Percentiles rank a stretch among this genome's conserved stretches.
Evolutionary conservation across 92 coral and sea anemone genomes (phyloP).

Genomic region (Porites evermanni): DNA sequence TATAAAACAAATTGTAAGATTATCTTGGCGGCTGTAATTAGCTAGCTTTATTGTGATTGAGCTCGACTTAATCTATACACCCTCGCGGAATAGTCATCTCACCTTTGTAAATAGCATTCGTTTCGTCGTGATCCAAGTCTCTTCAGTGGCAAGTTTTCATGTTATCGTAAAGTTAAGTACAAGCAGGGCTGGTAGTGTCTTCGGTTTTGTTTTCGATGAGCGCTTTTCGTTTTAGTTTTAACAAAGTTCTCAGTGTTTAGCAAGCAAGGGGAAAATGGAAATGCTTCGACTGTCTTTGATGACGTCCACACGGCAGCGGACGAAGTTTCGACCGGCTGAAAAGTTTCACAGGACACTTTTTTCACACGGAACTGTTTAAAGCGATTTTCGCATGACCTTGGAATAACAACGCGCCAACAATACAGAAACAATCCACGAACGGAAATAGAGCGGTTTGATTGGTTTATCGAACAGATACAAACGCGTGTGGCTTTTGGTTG

Average conservation of each 20-base stretch:
- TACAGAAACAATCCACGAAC: too few relatives aligned
- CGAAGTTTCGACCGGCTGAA: too few relatives aligned
- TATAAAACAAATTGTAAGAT: constrained; percentile 15
- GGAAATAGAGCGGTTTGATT: too few relatives aligned
- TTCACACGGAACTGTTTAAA: too few relatives aligned
- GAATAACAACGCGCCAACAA: too few relatives aligned
- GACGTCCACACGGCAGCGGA: too few relatives aligned
- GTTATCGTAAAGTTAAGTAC: background rate
- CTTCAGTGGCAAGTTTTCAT: background rate
- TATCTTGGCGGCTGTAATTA: constrained; percentile 22
- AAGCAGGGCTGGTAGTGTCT: background rate
- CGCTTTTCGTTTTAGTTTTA: too few relatives aligned
- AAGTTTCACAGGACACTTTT: too few relatives aligned
- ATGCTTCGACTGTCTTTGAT: background rate
- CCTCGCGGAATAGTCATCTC: background rate
- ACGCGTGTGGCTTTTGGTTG: too few relatives aligned
- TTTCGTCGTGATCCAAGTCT: background rate
- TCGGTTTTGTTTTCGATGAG: background rate
- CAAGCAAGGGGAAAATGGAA: background rate
- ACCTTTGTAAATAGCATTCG: constrained; percentile 13
- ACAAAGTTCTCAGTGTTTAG: background rate
- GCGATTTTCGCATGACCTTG: too few relatives aligned
- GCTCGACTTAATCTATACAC: background rate
- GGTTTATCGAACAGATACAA: too few relatives aligned
- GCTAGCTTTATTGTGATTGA: constrained; percentile 11